phyloP scores from a whole-genome alignment of 2,113 vertebrate genomes.

The Calidris pugnax region DNA sequence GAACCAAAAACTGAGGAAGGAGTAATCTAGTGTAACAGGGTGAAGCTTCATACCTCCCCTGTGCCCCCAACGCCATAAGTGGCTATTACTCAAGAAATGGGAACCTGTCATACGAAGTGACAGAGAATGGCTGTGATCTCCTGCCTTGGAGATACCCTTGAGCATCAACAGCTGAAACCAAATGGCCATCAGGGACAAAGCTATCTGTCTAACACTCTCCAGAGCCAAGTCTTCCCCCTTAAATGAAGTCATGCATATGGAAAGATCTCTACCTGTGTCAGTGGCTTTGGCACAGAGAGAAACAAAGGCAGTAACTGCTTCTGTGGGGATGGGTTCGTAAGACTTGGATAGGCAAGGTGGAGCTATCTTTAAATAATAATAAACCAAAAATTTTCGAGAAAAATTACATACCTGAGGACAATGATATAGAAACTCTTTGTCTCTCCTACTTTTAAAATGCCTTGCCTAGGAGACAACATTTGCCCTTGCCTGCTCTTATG shows the following conservation, averaged over 20 bases:
- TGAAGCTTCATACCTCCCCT: not conserved
- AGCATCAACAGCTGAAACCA: not conserved
- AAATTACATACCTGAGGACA: accelerated
- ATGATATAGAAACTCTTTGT: not conserved
- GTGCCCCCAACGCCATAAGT: too few species aligned
- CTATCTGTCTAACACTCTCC: not conserved
- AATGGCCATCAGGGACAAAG: not conserved
- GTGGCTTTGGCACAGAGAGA: not conserved
- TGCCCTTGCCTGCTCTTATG: not conserved
- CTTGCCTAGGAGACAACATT: not conserved
- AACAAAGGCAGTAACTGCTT: not conserved
- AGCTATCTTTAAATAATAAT: not conserved
- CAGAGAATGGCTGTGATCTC: not conserved
- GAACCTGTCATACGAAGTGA: not conserved
- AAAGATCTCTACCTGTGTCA: accelerated
- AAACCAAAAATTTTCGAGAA: not conserved
- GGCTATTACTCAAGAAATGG: not conserved
- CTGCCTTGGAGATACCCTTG: not conserved
- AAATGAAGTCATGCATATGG: not conserved
- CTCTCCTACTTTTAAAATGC: not conserved
- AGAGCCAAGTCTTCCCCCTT: not conserved
- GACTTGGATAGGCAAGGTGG: not conserved
- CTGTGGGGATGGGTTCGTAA: not conserved
- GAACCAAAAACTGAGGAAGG: not conserved
- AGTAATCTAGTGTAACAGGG: not conserved